phyloP scores from a whole-genome alignment of 2,113 vertebrate species.

The Callipepla squamata region DNA sequence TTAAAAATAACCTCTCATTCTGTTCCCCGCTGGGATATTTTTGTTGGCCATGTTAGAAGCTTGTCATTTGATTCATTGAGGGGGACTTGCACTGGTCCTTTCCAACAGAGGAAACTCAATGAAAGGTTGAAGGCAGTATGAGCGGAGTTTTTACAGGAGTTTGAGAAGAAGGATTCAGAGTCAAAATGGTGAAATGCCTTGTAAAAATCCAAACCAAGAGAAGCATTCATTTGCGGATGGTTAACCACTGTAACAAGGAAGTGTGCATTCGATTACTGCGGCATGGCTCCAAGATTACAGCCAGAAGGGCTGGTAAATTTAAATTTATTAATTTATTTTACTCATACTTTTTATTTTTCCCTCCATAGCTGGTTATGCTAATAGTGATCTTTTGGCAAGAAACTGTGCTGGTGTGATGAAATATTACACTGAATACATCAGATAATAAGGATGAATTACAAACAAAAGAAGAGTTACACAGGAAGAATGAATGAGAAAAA shows the following conservation, averaged over 20 bases:
- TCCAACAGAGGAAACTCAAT: slow-evolving; percentile 59
- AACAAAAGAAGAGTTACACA: background rate
- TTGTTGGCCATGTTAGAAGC: slow-evolving; percentile 80
- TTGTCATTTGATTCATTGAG: slow-evolving; percentile 88
- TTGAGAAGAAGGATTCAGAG: slow-evolving; percentile 24
- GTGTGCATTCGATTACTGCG: slow-evolving; percentile 90
- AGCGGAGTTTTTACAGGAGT: slow-evolving; percentile 23
- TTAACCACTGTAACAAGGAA: slow-evolving; percentile 90
- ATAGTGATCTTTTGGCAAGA: background rate
- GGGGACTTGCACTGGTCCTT: slow-evolving; percentile 53
- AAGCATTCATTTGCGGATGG: slow-evolving; percentile 89
- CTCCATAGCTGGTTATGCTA: background rate
- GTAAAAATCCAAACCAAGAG: slow-evolving; percentile 92
- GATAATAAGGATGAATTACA: background rate
- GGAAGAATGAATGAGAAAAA: background rate
- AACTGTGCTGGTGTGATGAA: background rate
- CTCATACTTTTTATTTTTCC: background rate
- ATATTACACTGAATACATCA: background rate
- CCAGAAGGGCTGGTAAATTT: slow-evolving; percentile 79
- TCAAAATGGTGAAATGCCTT: slow-evolving; percentile 88
- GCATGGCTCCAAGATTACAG: slow-evolving; percentile 85
- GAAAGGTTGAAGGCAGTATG: slow-evolving; percentile 72
- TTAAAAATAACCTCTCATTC: slow-evolving; percentile 89
- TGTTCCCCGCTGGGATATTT: slow-evolving; percentile 86
- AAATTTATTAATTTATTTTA: slow-evolving; percentile 43